A percentile compares a stretch with the other conserved stretches of the same genome.
phyloP scores from a whole-genome alignment of 1,140 invertebrate species.

The Panagrolaimus sp. region DNA sequence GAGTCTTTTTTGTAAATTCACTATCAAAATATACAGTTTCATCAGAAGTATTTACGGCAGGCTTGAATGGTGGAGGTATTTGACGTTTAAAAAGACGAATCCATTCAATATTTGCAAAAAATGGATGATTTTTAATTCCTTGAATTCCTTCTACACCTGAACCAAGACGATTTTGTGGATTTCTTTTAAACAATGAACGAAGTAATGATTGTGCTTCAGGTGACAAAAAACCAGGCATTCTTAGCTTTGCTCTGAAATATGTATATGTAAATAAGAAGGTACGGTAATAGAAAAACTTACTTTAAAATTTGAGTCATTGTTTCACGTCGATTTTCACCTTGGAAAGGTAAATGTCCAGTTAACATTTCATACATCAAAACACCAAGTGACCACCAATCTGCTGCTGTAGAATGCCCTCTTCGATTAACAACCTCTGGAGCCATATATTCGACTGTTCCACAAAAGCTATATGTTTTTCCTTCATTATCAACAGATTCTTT shows the following conservation, averaged over 20 bases:
- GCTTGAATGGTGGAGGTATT: constrained; percentile 88
- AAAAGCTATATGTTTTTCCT: constrained; percentile 83
- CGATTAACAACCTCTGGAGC: constrained; percentile 94
- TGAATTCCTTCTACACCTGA: constrained; percentile 72
- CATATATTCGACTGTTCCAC: constrained; percentile 83
- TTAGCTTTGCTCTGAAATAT: constrained; percentile 71
- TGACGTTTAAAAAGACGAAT: constrained; percentile 75
- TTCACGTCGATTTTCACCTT: constrained; percentile 86
- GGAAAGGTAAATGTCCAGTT: constrained; percentile 91
- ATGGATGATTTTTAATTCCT: constrained; percentile 84
- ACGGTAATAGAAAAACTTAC: constrained; percentile 35
- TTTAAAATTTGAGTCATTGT: constrained; percentile 98
- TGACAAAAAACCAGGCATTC: constrained; percentile 91
- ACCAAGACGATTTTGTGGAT: constrained; percentile 77
- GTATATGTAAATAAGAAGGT: too few species aligned
- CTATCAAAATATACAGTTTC: constrained; percentile 97
- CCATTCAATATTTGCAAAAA: constrained; percentile 93
- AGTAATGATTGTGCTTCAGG: constrained; percentile 85
- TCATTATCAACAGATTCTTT: constrained; percentile 83
- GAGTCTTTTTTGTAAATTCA: constrained; percentile 95
- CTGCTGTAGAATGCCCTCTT: constrained; percentile 91
- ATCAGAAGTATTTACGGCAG: constrained; percentile 73
- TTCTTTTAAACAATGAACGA: constrained; percentile 87
- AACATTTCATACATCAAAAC: constrained; percentile 99
- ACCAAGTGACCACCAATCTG: constrained; percentile 99